Conservation (phyloP, 2,888 invertebrate genomes). For the Nomada fabriciana region DNA sequence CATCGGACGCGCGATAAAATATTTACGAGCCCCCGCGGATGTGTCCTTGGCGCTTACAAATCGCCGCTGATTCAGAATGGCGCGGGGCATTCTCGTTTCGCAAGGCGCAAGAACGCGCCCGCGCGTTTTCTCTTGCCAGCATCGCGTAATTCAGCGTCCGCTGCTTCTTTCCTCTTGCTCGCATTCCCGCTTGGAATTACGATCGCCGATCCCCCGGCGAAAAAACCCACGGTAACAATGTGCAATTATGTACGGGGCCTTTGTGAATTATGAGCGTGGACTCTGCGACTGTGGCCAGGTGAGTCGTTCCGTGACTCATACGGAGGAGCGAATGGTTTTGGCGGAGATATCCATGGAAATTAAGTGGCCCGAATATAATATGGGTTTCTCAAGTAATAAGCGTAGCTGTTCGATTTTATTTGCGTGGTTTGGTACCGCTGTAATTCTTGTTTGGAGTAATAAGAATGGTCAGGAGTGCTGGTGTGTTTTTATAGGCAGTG, state of each 20-base stretch:
- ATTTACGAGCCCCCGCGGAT: slow-evolving; percentile 48
- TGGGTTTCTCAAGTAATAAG: too few relatives aligned
- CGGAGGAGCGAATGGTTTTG: neutral
- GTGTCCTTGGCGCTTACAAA: slow-evolving; percentile 42
- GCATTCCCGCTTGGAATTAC: slow-evolving; percentile 39
- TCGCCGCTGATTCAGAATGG: slow-evolving; percentile 28
- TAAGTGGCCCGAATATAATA: neutral
- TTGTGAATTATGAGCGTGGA: neutral
- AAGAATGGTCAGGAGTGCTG: too few relatives aligned
- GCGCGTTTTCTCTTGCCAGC: neutral
- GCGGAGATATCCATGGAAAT: neutral
- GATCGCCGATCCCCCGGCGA: neutral
- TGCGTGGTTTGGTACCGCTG: neutral
- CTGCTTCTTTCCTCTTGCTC: slow-evolving; percentile 11
- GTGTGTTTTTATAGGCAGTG: too few relatives aligned
- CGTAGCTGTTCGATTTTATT: neutral
- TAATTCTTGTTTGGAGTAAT: too few relatives aligned
- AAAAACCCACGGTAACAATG: slow-evolving; percentile 4
- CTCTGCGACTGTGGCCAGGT: too few relatives aligned
- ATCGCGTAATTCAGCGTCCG: slow-evolving; percentile 24
- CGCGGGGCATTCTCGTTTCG: slow-evolving; percentile 18
- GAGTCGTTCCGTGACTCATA: neutral
- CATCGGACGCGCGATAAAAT: slow-evolving; percentile 40
- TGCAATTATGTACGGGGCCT: slow-evolving; percentile 8
- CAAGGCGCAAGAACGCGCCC: slow-evolving; percentile 20